Percentiles rank a stretch among this genome's conserved stretches.
phyloP scores from a whole-genome alignment of 2,888 invertebrate genomes.

The Andrena flavipes region DNA sequence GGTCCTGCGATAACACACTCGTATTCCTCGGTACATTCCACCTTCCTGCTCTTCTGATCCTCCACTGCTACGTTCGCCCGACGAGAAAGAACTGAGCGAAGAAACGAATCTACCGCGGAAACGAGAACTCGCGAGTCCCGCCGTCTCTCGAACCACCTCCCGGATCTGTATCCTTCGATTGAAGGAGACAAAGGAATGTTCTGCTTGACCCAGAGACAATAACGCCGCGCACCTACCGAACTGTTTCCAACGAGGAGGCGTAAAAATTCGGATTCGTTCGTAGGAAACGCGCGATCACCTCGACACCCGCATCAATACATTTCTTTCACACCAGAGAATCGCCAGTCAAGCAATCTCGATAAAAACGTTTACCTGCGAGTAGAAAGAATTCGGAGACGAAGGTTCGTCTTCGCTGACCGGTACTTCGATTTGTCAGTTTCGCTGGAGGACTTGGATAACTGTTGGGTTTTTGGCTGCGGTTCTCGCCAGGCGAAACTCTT shows the following conservation, averaged over 20 bases:
- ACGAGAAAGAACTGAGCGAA: slow-evolving; percentile 22
- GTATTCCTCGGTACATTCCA: neutral
- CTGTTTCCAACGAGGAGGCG: neutral
- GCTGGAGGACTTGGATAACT: slow-evolving; percentile 64
- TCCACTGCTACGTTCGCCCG: neutral
- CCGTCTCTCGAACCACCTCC: neutral
- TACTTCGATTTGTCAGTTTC: slow-evolving; percentile 79
- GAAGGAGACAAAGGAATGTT: neutral
- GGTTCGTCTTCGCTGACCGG: slow-evolving; percentile 12
- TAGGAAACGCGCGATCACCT: neutral
- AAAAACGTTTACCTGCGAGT: slow-evolving; percentile 5
- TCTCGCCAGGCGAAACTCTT: neutral
- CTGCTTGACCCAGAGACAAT: slow-evolving; percentile 5
- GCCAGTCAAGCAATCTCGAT: neutral
- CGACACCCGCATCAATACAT: neutral
- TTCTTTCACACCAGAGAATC: neutral
- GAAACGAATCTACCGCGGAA: slow-evolving; percentile 27
- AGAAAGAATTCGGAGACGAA: slow-evolving; percentile 9
- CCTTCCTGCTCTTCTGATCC: neutral
- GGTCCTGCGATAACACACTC: slow-evolving; percentile 42
- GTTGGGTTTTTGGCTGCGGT: neutral
- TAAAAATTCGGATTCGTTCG: neutral
- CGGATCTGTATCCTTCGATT: neutral
- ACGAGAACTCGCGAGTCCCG: slow-evolving; percentile 27
- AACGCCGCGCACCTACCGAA: neutral